phyloP scores from a whole-genome alignment of 2,888 invertebrate genomes.

The Hylaea fasciaria region DNA sequence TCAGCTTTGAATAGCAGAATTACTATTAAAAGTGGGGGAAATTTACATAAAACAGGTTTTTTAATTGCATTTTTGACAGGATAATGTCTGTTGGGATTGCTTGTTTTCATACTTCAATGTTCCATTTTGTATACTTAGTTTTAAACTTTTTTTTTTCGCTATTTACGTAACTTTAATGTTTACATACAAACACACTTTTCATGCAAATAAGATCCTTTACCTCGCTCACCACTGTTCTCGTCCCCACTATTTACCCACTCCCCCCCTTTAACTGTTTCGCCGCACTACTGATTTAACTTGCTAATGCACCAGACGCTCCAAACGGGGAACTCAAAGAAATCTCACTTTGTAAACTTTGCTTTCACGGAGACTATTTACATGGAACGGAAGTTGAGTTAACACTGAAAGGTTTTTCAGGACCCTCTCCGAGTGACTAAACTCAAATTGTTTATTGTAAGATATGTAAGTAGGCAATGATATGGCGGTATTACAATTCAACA shows the following conservation, averaged over 20 bases:
- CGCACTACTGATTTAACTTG: conserved; percentile 26
- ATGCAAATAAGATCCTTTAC: conserved; percentile 7
- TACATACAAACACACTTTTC: background rate
- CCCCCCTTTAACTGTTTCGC: background rate
- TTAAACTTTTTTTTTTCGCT: background rate
- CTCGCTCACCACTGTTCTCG: conserved; percentile 10
- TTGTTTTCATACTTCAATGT: too few relatives aligned
- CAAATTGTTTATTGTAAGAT: too few relatives aligned
- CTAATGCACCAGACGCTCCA: conserved; percentile 24
- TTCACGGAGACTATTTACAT: conserved; percentile 15
- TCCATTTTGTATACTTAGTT: too few relatives aligned
- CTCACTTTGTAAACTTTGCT: conserved; percentile 14
- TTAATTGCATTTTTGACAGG: too few relatives aligned
- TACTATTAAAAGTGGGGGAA: too few relatives aligned
- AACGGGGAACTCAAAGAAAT: conserved; percentile 16
- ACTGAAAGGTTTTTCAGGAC: background rate
- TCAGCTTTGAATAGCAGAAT: too few relatives aligned
- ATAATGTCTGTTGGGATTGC: too few relatives aligned
- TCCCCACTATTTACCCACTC: conserved; percentile 7
- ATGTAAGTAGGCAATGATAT: too few relatives aligned
- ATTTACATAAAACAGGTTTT: too few relatives aligned
- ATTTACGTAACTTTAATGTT: too few relatives aligned
- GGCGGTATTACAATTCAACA: too few relatives aligned
- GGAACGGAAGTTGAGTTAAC: background rate
- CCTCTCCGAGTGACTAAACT: too few relatives aligned